A percentile compares a stretch with the other conserved stretches of the same genome.
Evolutionary conservation across 2,888 invertebrate genomes (phyloP).

Genomic region (Tupiocoris notatus): DNA sequence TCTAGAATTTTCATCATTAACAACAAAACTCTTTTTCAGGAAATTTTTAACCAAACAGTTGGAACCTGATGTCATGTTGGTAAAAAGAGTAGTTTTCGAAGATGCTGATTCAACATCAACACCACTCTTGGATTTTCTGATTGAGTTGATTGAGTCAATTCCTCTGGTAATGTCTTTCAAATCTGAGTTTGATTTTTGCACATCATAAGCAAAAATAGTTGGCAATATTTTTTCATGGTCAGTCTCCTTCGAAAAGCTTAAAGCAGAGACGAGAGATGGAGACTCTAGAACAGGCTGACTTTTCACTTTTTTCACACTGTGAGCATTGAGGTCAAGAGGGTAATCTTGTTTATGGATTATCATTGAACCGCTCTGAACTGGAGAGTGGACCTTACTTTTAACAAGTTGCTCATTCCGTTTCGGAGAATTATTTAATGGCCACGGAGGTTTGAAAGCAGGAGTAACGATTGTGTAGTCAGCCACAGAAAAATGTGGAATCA

Average conservation of each 20-base stretch:
- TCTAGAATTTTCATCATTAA: background rate
- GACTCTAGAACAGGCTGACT: background rate
- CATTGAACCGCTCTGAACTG: background rate
- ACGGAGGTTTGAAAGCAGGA: background rate
- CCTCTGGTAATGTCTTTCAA: background rate
- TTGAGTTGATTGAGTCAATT: background rate
- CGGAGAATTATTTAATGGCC: background rate
- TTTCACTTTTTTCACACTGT: background rate
- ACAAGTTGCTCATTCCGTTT: background rate
- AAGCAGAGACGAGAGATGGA: background rate
- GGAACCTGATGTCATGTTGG: background rate
- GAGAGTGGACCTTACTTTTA: background rate
- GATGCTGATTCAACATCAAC: background rate
- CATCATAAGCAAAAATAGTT: background rate
- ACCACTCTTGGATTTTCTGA: background rate
- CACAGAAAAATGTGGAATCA: background rate
- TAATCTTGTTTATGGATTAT: no score
- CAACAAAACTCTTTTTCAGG: background rate
- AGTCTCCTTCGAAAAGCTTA: background rate
- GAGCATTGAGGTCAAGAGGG: no score
- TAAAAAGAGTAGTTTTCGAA: background rate
- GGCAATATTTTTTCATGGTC: background rate
- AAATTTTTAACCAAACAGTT: background rate
- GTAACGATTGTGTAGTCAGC: constrained; percentile 14
- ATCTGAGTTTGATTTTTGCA: background rate